Evolutionary conservation across 2,113 vertebrate genomes (phyloP).

Genomic region (Myotis lucifugus): DNA sequence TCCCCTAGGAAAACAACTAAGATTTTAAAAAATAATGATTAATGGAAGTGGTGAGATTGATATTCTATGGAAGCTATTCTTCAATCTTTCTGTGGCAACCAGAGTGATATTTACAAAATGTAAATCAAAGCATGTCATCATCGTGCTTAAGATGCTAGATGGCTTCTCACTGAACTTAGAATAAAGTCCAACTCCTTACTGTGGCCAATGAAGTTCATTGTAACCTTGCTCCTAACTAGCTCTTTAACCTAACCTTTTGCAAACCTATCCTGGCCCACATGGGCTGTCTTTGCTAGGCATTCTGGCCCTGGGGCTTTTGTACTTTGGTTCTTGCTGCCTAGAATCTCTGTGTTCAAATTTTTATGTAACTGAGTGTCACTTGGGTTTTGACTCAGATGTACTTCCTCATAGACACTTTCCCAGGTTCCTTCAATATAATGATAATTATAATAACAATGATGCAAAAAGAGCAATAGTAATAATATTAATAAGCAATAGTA

Average conservation of each 20-base stretch:
- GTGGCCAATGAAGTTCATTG: neutral
- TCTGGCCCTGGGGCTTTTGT: neutral
- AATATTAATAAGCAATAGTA: neutral
- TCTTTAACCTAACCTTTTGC: neutral
- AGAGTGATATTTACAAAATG: neutral
- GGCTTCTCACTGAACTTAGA: neutral
- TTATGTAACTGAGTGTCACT: neutral
- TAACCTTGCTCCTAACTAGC: neutral
- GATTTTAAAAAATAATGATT: neutral
- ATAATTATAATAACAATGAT: neutral
- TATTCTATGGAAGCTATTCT: neutral
- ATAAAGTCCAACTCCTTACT: neutral
- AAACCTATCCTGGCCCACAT: neutral
- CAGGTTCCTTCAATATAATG: neutral
- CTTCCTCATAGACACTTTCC: neutral
- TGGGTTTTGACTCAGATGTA: neutral
- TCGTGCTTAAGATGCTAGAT: neutral
- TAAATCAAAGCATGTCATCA: neutral
- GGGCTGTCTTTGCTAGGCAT: neutral
- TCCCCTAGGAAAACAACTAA: neutral
- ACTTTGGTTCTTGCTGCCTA: neutral
- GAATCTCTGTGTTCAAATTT: neutral
- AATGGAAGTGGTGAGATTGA: neutral
- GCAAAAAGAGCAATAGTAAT: neutral
- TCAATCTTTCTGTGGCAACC: neutral